Conservation (phyloP, 2,888 invertebrate species). For the Aradus depressus region DNA sequence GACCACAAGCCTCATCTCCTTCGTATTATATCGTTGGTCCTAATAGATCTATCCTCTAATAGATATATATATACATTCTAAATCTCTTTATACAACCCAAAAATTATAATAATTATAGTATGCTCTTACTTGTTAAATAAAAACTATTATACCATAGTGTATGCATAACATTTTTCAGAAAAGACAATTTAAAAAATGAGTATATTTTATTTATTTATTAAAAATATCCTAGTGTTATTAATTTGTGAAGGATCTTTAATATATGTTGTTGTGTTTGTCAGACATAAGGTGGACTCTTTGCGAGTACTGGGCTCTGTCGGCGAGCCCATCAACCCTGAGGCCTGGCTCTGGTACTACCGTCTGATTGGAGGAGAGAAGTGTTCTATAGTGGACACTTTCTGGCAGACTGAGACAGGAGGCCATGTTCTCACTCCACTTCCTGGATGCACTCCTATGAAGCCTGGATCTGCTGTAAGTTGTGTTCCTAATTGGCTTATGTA, state of each 20-base stretch:
- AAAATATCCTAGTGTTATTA: too few species aligned
- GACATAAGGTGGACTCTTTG: constrained; percentile 52
- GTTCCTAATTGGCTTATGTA: too few species aligned
- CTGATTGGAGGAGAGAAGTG: constrained; percentile 69
- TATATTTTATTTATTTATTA: neutral
- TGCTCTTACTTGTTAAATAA: too few species aligned
- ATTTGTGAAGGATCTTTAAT: too few species aligned
- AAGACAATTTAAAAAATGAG: too few species aligned
- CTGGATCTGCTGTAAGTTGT: constrained; percentile 83
- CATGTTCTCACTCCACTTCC: constrained; percentile 93
- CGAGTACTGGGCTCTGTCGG: constrained; percentile 93
- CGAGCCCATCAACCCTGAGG: constrained; percentile 97
- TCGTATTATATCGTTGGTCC: too few species aligned
- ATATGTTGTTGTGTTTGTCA: too few species aligned
- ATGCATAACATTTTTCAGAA: neutral
- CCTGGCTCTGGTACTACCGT: constrained; percentile 92
- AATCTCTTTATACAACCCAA: too few species aligned
- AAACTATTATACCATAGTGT: neutral
- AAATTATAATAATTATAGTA: too few species aligned
- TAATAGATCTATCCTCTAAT: too few species aligned
- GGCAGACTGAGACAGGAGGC: constrained; percentile 99
- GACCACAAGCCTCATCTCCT: too few species aligned
- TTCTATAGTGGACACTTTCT: constrained; percentile 95
- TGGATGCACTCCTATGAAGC: constrained; percentile 93
- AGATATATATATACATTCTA: too few species aligned